These are phyloP conservation scores for Sebastes steindachneri DNA, from an alignment of 2,797 vertebrate genomes.

Conservation along the genomic window DNA sequence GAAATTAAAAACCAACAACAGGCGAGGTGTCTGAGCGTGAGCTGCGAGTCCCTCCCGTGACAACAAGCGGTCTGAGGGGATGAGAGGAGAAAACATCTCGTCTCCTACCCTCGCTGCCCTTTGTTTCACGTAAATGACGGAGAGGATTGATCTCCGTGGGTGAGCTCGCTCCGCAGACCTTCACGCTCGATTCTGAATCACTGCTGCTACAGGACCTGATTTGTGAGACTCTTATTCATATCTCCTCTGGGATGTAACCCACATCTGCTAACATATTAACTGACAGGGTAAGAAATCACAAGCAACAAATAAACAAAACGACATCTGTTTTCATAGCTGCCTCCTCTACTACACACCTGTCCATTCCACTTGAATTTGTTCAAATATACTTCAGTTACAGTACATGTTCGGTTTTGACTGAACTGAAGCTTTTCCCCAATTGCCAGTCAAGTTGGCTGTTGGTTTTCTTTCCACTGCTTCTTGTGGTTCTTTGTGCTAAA, in stretches of 20 bases:
- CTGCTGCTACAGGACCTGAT: background rate
- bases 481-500: background rate
- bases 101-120: background rate
- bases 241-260: conserved; percentile 6
- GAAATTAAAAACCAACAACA: conserved; percentile 61
- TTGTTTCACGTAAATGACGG: conserved; percentile 7
- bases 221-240: background rate
- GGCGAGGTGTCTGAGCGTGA: background rate
- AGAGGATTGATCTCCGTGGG: conserved; percentile 19
- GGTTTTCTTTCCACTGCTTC: background rate
- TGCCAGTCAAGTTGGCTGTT: background rate
- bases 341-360: background rate
- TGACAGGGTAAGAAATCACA: background rate
- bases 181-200: background rate
- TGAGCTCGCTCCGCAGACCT: background rate
- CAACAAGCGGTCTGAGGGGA: conserved; percentile 14
- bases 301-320: background rate
- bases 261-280: background rate
- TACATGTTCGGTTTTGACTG: background rate
- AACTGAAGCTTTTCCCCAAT: background rate
- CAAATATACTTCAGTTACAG: background rate
- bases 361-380: background rate
- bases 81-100: background rate
- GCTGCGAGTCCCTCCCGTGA: conserved; percentile 11
- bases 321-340: background rate